Evolutionary conservation across 1,140 invertebrate genomes (phyloP).

Genomic region (Drosophila santomea): DNA sequence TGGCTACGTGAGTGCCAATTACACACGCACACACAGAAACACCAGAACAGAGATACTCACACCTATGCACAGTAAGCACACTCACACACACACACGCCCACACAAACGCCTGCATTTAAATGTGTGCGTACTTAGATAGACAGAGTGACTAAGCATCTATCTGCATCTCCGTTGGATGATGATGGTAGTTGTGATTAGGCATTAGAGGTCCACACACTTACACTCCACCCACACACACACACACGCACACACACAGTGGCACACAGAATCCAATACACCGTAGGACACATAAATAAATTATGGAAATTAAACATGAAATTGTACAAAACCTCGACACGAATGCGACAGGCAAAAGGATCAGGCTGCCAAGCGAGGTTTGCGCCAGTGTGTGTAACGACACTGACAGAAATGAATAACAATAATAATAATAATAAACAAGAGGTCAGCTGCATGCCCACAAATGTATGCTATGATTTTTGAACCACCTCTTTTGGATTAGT

Average conservation of each 20-base stretch:
- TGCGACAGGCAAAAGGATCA: slow-evolving; percentile 48
- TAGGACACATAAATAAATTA: slow-evolving; percentile 76
- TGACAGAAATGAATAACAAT: background rate
- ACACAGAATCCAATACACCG: slow-evolving; percentile 17
- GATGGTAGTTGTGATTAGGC: slow-evolving; percentile 59
- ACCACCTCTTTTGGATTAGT: no score
- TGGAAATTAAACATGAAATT: slow-evolving; percentile 82
- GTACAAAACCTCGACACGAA: slow-evolving; percentile 71
- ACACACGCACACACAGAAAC: slow-evolving; percentile 29
- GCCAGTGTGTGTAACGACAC: slow-evolving; percentile 8
- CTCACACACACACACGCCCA: slow-evolving; percentile 2
- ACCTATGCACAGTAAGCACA: background rate
- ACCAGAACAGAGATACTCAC: background rate
- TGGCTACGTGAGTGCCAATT: slow-evolving; percentile 69
- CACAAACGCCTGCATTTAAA: slow-evolving; percentile 22
- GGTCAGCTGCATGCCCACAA: no score
- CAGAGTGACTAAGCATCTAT: slow-evolving; percentile 36
- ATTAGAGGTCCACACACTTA: slow-evolving; percentile 28
- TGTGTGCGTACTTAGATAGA: slow-evolving; percentile 27
- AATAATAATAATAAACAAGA: no score
- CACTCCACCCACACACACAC: background rate
- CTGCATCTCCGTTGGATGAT: slow-evolving; percentile 10
- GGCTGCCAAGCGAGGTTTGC: slow-evolving; percentile 11
- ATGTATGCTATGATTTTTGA: slow-evolving; percentile 1
- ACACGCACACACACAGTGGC: slow-evolving; percentile 6